A percentile compares a stretch with the other conserved stretches of the same genome.
These are phyloP conservation scores for Dicaeum eximium DNA, from an alignment of 2,113 vertebrate species.

Conservation along the genomic window DNA sequence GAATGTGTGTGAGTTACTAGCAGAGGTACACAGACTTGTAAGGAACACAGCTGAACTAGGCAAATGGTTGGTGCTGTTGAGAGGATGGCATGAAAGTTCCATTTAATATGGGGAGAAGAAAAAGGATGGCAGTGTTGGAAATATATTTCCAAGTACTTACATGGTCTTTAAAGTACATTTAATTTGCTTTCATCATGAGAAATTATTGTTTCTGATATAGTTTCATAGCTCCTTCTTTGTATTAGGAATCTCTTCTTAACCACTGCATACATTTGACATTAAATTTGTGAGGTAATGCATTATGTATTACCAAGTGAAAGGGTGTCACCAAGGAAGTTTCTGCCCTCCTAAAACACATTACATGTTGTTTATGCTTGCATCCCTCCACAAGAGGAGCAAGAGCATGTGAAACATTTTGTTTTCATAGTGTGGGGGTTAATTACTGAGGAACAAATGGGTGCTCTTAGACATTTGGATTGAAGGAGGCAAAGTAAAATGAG, in stretches of 20 bases:
- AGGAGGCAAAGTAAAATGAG: background rate
- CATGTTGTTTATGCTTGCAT: background rate
- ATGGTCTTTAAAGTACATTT: background rate
- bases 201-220: background rate
- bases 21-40: background rate
- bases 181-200: background rate
- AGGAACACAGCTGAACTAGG: background rate
- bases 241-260: background rate
- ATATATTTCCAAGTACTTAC: background rate
- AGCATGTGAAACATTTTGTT: background rate
- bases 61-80: background rate
- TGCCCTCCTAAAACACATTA: background rate
- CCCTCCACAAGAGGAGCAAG: background rate
- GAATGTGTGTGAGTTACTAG: background rate
- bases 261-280: background rate
- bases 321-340: background rate
- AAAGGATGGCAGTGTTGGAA: background rate
- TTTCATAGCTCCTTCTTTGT: background rate
- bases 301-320: background rate
- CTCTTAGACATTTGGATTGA: background rate
- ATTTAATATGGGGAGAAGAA: background rate
- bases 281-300: background rate
- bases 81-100: background rate
- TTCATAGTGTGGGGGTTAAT: background rate
- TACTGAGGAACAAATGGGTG: background rate